phyloP scores from a whole-genome alignment of 2,888 invertebrate species.

The Argyresthia goedartella region DNA sequence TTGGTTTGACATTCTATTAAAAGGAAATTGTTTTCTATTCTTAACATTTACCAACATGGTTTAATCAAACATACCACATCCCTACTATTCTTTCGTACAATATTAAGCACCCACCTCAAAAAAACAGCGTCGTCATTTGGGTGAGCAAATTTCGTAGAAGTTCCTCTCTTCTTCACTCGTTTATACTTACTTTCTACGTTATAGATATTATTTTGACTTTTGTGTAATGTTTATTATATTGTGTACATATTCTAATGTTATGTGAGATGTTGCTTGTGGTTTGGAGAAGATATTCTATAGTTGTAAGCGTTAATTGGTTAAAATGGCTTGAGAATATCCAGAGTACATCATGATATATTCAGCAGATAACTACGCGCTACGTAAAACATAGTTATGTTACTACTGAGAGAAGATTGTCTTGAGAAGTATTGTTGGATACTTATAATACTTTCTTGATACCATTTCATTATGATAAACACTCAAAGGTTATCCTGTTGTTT shows the following conservation, averaged over 20 bases:
- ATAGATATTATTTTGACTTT: conserved; percentile 23
- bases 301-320: no score
- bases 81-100: conserved; percentile 25
- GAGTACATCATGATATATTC: no score
- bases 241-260: neutral
- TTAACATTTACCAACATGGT: no score
- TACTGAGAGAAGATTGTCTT: no score
- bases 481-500: no score
- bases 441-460: no score
- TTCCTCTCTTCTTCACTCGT: conserved; percentile 46
- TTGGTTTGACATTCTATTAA: no score
- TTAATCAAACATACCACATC: conserved; percentile 23
- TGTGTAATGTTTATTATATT: conserved; percentile 11
- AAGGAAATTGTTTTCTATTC: no score
- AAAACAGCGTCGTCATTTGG: conserved; percentile 69
- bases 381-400: no score
- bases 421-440: neutral
- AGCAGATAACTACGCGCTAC: no score
- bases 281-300: neutral
- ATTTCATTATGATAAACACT: no score
- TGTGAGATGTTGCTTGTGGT: neutral
- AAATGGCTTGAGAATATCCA: no score
- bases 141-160: conserved; percentile 67
- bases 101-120: conserved; percentile 63
- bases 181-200: conserved; percentile 26